A percentile compares a stretch with the other conserved stretches of the same genome.
These are phyloP conservation scores for Lamprotornis superbus DNA, from an alignment of 2,113 vertebrate species.

Conservation along the genomic window DNA sequence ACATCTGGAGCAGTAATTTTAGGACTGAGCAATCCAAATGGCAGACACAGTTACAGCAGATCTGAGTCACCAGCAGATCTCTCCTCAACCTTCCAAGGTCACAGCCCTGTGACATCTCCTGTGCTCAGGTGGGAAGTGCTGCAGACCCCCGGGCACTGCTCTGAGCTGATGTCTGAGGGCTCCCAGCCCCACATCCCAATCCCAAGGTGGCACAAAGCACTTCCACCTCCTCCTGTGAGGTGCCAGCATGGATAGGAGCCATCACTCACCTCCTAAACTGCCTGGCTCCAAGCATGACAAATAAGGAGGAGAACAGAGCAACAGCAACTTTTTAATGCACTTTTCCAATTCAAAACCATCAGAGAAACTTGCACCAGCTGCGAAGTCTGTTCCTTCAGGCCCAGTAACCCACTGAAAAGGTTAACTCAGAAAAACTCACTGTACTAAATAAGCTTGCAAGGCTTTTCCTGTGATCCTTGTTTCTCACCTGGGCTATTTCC, in stretches of 20 bases:
- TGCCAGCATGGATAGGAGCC: accelerated
- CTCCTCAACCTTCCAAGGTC: not conserved
- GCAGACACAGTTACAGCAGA: not conserved
- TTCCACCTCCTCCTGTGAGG: accelerated
- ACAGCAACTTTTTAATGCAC: not conserved
- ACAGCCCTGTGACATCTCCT: not conserved
- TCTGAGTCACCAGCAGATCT: not conserved
- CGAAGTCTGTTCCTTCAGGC: not conserved
- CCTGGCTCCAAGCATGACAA: not conserved
- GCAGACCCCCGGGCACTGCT: not conserved
- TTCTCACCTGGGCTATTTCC: not conserved
- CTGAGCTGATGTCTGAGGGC: not conserved
- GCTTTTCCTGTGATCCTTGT: not conserved
- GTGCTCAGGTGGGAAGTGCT: not conserved
- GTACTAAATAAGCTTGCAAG: not conserved
- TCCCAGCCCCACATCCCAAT: not conserved
- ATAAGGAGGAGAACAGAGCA: not conserved
- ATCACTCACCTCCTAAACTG: not conserved
- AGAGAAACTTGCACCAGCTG: not conserved
- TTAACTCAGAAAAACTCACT: not conserved
- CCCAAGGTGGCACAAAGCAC: not conserved
- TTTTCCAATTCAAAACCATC: not conserved
- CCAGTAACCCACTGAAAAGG: not conserved
- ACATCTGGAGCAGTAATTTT: not conserved
- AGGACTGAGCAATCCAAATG: not conserved